phyloP scores from a whole-genome alignment of 1,140 invertebrate species.

The Brachionus calyciflorus region DNA sequence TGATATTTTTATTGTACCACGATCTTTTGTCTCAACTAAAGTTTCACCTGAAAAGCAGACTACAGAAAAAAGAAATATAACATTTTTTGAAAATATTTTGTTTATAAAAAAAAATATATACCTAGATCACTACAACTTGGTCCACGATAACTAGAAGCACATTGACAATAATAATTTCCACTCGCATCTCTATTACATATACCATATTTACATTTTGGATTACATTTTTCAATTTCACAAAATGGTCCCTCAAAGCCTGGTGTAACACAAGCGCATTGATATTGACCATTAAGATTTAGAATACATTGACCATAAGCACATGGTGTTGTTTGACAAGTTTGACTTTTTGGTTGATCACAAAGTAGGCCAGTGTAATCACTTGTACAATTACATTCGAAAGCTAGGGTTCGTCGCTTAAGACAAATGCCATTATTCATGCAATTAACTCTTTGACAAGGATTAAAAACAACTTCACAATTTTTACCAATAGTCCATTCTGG shows the following conservation, averaged over 20 bases:
- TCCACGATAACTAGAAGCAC: constrained; percentile 24
- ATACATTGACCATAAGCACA: constrained; percentile 31
- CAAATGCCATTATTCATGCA: constrained; percentile 46
- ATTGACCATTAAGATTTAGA: constrained; percentile 20
- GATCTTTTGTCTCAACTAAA: constrained; percentile 11
- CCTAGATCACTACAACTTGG: constrained; percentile 31
- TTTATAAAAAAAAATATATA: background rate
- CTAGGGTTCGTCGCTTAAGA: constrained; percentile 25
- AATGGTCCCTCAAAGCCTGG: constrained; percentile 13
- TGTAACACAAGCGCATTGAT: constrained; percentile 33
- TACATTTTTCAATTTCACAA: constrained; percentile 45
- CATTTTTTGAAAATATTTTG: background rate
- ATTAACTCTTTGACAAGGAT: constrained; percentile 37
- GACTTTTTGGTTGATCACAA: constrained; percentile 41
- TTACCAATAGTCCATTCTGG: constrained; percentile 45
- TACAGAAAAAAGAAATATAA: background rate
- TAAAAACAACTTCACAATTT: constrained; percentile 46
- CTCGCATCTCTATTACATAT: background rate
- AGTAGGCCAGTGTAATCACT: constrained; percentile 10
- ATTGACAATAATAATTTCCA: constrained; percentile 44
- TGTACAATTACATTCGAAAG: constrained; percentile 40
- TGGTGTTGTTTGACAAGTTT: constrained; percentile 24
- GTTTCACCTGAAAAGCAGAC: constrained; percentile 39
- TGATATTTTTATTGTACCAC: constrained; percentile 25
- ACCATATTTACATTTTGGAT: constrained; percentile 37